Conservation (phyloP, 2,113 vertebrate genomes). For the Alosa alosa region DNA sequence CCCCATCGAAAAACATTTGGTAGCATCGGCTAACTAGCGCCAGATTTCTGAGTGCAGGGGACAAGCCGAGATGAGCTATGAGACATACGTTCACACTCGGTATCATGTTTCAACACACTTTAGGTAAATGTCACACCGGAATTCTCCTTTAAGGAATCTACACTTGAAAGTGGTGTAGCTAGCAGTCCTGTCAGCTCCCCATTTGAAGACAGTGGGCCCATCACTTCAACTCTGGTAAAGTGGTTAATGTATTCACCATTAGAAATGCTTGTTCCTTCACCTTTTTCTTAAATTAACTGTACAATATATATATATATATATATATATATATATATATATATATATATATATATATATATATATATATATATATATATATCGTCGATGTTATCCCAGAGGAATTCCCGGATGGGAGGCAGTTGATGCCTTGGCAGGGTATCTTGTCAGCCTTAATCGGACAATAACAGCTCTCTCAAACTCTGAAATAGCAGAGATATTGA, state of each 20-base stretch:
- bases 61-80: no score
- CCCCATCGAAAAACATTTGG: no score
- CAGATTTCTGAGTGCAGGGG: no score
- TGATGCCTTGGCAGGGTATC: constrained; percentile 25
- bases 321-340: neutral
- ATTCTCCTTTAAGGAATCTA: constrained; percentile 8
- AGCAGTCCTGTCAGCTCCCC: neutral
- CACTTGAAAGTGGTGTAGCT: neutral
- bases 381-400: constrained; percentile 31
- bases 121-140: no score
- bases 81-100: no score
- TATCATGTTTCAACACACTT: neutral
- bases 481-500: constrained; percentile 22
- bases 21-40: no score
- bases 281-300: neutral
- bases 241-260: neutral
- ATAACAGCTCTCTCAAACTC: constrained; percentile 33
- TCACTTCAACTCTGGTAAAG: constrained; percentile 26
- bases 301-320: neutral
- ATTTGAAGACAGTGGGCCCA: neutral
- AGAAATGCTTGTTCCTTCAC: neutral
- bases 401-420: constrained; percentile 36
- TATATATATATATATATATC: neutral
- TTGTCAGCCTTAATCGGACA: constrained; percentile 26
- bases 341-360: neutral